phyloP scores from a whole-genome alignment of 2,888 invertebrate species.

The Pseudococcus viburni region DNA sequence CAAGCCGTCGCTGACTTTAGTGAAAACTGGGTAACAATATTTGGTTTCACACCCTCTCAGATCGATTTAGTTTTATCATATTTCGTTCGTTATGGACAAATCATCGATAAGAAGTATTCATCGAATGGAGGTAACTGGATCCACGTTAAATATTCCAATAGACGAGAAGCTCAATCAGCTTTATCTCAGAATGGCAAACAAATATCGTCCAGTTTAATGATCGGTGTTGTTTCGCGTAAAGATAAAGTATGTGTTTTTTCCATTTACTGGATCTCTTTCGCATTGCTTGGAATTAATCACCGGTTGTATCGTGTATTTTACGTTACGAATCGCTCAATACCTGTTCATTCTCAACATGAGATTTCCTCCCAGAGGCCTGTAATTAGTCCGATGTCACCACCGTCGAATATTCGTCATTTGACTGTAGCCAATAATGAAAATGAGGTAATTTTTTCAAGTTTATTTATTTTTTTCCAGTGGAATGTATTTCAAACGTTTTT shows the following conservation, averaged over 20 bases:
- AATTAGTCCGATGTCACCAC: background rate
- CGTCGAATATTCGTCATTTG: slow-evolving; percentile 60
- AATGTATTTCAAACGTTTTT: background rate
- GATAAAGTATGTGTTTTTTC: slow-evolving; percentile 48
- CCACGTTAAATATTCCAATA: slow-evolving; percentile 60
- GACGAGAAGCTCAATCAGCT: slow-evolving; percentile 57
- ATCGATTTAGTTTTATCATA: slow-evolving; percentile 60
- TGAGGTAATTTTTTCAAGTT: slow-evolving; percentile 10
- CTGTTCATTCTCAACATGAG: slow-evolving; percentile 22
- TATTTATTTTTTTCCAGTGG: background rate
- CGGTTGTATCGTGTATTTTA: background rate
- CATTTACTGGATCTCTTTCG: background rate
- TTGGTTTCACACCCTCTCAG: slow-evolving; percentile 60
- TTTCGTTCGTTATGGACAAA: slow-evolving; percentile 62
- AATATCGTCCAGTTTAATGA: slow-evolving; percentile 62
- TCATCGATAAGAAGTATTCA: slow-evolving; percentile 61
- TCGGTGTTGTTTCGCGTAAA: slow-evolving; percentile 55
- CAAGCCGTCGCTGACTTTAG: slow-evolving; percentile 29
- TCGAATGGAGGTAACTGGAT: slow-evolving; percentile 65
- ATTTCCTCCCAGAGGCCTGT: background rate
- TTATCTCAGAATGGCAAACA: slow-evolving; percentile 63
- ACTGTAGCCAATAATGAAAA: slow-evolving; percentile 59
- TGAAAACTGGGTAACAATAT: slow-evolving; percentile 64
- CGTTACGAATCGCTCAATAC: slow-evolving; percentile 9
- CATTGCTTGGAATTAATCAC: background rate